phyloP scores from a whole-genome alignment of 2,797 vertebrate species.

The Acanthis flammea region DNA sequence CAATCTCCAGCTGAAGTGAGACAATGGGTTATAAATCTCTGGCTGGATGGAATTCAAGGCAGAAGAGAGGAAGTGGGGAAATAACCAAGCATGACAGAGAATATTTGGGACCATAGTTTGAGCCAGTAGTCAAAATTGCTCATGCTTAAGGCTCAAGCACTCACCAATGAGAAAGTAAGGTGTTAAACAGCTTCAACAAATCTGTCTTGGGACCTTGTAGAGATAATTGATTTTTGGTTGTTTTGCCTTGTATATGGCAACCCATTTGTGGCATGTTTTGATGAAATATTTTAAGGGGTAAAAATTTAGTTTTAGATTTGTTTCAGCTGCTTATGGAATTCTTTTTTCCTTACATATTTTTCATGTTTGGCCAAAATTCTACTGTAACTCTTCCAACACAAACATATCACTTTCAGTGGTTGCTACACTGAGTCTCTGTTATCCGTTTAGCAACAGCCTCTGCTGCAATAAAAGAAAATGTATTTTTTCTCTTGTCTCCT shows the following conservation, averaged over 20 bases:
- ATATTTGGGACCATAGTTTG: neutral
- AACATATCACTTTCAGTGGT: neutral
- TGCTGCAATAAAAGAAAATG: neutral
- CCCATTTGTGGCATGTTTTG: neutral
- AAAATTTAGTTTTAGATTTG: neutral
- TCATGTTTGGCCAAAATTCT: neutral
- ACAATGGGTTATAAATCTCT: neutral
- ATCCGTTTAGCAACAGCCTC: slow-evolving; percentile 9
- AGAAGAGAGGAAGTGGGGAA: neutral
- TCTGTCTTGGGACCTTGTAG: neutral
- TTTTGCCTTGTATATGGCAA: neutral
- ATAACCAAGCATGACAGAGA: neutral
- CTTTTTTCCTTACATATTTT: neutral
- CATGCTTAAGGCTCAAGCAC: neutral
- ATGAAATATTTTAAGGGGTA: neutral
- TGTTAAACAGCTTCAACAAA: neutral
- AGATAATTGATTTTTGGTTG: neutral
- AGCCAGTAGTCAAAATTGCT: neutral
- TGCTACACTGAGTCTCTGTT: neutral
- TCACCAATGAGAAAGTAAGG: neutral
- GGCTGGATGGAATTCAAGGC: neutral
- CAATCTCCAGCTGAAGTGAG: neutral
- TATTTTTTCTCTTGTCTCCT: neutral
- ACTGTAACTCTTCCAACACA: neutral
- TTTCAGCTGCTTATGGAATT: neutral